phyloP scores from a whole-genome alignment of 2,797 vertebrate genomes.

The Novumbra hubbsi region DNA sequence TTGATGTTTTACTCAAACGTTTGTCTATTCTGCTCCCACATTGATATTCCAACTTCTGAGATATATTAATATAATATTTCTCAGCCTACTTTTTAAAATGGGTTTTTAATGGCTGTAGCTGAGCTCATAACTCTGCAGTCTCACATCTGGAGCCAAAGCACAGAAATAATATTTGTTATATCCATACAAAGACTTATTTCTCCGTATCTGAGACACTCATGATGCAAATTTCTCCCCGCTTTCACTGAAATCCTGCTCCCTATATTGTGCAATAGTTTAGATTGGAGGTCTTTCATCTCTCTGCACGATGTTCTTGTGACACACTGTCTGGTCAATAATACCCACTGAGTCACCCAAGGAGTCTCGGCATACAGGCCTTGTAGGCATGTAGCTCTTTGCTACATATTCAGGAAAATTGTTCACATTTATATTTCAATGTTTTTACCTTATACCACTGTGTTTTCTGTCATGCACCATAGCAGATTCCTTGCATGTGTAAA shows the following conservation, averaged over 20 bases:
- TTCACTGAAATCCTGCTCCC: background rate
- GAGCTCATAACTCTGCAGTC: conserved; percentile 53
- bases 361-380: conserved; percentile 40
- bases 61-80: too few relatives aligned
- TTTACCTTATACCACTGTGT: too few relatives aligned
- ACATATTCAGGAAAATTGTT: too few relatives aligned
- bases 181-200: conserved; percentile 61
- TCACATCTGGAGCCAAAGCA: conserved; percentile 59
- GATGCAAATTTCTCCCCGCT: background rate
- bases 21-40: too few relatives aligned
- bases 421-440: too few relatives aligned
- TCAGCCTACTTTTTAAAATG: conserved; percentile 9
- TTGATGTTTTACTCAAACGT: too few relatives aligned
- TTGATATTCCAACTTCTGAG: too few relatives aligned
- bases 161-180: conserved; percentile 65
- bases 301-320: conserved; percentile 63
- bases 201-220: conserved; percentile 1
- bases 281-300: conserved; percentile 21
- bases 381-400: too few relatives aligned
- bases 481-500: too few relatives aligned
- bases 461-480: too few relatives aligned
- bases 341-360: conserved; percentile 41
- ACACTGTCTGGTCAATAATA: conserved; percentile 52
- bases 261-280: background rate
- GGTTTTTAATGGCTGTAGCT: conserved; percentile 24